These are phyloP conservation scores for Natator depressus DNA, from an alignment of 2,113 vertebrate genomes.

Conservation along the genomic window DNA sequence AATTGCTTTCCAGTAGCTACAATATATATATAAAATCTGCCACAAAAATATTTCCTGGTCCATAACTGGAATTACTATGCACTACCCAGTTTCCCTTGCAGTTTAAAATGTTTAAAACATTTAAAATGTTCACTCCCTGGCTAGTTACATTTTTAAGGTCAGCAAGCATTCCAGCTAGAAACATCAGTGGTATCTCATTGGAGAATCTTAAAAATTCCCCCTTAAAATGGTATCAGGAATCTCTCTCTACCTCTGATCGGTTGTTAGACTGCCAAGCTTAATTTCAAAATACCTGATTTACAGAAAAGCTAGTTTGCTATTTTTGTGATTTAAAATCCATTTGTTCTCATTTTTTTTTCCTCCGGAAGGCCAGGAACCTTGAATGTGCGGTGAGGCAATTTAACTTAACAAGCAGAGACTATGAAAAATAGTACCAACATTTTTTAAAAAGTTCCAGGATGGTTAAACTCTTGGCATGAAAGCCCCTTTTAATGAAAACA, in stretches of 20 bases:
- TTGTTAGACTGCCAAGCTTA: neutral
- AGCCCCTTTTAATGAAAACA: neutral
- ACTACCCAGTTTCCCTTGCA: neutral
- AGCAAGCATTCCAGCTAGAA: slow-evolving; percentile 22
- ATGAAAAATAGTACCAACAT: neutral
- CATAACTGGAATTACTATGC: fast-evolving
- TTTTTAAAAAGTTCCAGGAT: neutral
- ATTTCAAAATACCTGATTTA: neutral
- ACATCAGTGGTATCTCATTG: neutral
- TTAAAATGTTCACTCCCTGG: slow-evolving; percentile 16
- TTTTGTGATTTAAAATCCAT: neutral
- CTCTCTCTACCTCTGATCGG: neutral
- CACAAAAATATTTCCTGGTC: neutral
- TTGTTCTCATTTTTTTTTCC: neutral
- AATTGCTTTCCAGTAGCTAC: neutral
- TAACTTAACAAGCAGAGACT: neutral
- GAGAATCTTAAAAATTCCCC: neutral
- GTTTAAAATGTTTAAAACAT: too few species aligned
- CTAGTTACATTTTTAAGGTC: slow-evolving; percentile 31
- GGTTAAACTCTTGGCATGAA: neutral
- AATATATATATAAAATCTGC: neutral
- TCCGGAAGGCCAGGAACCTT: neutral
- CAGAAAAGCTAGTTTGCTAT: neutral
- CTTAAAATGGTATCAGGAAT: slow-evolving; percentile 11
- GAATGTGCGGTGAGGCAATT: neutral